Evolutionary conservation across 1,140 invertebrate genomes (phyloP), one percentile per base, ranked within the genome.

Genomic region (Lysiphlebus fabarum): DNA sequence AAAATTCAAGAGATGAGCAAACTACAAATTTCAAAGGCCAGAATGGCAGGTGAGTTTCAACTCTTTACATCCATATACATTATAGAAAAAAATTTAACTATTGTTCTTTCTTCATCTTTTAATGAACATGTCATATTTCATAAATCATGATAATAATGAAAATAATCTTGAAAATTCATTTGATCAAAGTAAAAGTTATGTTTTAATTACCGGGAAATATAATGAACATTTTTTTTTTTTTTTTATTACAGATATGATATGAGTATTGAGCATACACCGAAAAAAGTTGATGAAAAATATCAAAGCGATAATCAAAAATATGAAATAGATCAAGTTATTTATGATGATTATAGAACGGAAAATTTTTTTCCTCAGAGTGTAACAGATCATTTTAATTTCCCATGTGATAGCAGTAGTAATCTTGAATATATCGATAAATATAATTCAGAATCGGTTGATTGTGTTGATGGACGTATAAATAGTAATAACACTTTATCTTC

Each of bases 291-390:
- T 2, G 64, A 72, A 36, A 68, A 69, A 61, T 47, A 62, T 12
- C 41, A 48, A 53, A 42, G 40, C 38, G 40, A 63, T 33, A 11
- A 48, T 38, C 53, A 7, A 49, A 58, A 3, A 11, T 45, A 12
- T 45, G 4, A n/a, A n/a, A 45, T 59, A 42, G 49, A 38, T n/a
- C 26, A 7, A 48, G 55, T 7, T 55, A 50, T 60, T 1, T 64
- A 64, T 14, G 63, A 67, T 36, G 14, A 50, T 14, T 65, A 62
- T 26, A 58, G 56, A 59, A 62, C 67, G 1, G 75, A 76, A 9
- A 66, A 65, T 5, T 79, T 79, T 56, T 75, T 75, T 36, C 71
- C 74, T 0, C 75, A 74, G 40, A 75, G 74, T 55, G 69, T 72
- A 26, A 72, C 64, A 17, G 70, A 76, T 50, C 66, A 61, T 36